Evolutionary conservation across 1,140 invertebrate genomes (phyloP).

Genomic region (Drosophila grimshawi): DNA sequence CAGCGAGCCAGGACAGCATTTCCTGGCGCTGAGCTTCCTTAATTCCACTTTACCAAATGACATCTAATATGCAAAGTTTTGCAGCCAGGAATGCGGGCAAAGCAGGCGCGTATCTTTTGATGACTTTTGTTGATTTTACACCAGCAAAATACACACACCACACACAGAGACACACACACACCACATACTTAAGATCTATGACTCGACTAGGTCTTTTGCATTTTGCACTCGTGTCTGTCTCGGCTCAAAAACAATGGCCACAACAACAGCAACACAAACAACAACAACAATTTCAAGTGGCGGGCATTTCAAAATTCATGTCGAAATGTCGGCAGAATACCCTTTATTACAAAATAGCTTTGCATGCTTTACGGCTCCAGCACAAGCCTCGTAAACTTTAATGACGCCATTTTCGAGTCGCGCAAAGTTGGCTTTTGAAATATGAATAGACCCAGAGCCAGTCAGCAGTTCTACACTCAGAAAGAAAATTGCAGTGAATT

Average conservation of each 20-base stretch:
- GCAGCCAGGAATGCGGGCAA: constrained; percentile 25
- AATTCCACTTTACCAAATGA: constrained; percentile 82
- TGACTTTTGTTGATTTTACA: constrained; percentile 81
- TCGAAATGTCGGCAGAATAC: constrained; percentile 68
- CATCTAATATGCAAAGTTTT: constrained; percentile 82
- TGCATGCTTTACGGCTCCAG: constrained; percentile 72
- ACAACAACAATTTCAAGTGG: constrained; percentile 43
- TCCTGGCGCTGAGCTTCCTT: constrained; percentile 62
- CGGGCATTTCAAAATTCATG: constrained; percentile 55
- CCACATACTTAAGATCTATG: constrained; percentile 50
- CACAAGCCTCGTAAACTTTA: constrained; percentile 77
- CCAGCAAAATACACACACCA: constrained; percentile 26
- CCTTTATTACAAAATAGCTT: constrained; percentile 79
- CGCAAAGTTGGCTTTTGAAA: constrained; percentile 77
- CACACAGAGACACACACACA: no score
- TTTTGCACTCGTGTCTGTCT: constrained; percentile 45
- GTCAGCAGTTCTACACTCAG: background rate
- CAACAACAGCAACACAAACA: constrained; percentile 11
- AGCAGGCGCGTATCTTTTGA: constrained; percentile 74
- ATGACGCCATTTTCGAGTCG: constrained; percentile 76
- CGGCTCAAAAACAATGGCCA: constrained; percentile 57
- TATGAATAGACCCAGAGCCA: constrained; percentile 67
- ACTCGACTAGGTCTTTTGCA: constrained; percentile 18
- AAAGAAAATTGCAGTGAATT: no score
- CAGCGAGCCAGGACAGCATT: constrained; percentile 42